phyloP scores from a whole-genome alignment of 1,140 invertebrate species.

The Drosophila persimilis region DNA sequence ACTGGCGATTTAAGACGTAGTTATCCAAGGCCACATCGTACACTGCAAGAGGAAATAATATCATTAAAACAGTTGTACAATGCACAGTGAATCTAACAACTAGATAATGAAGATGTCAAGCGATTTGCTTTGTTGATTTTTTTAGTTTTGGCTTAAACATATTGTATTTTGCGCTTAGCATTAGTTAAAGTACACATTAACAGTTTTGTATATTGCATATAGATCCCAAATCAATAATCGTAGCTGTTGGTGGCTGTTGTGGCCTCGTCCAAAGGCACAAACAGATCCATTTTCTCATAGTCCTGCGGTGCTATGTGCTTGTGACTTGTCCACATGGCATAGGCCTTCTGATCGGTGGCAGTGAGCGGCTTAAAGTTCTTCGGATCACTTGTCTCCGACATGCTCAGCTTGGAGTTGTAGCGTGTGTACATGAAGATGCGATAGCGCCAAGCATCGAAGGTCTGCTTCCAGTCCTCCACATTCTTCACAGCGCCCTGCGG shows the following conservation, averaged over 20 bases:
- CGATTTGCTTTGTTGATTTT: neutral
- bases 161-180: slow-evolving; percentile 72
- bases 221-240: slow-evolving; percentile 57
- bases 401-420: slow-evolving; percentile 77
- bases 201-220: slow-evolving; percentile 46
- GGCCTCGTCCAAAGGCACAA: slow-evolving; percentile 65
- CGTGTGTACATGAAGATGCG: slow-evolving; percentile 81
- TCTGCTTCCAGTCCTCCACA: slow-evolving; percentile 80
- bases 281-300: slow-evolving; percentile 78
- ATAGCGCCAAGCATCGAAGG: slow-evolving; percentile 79
- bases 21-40: slow-evolving; percentile 60
- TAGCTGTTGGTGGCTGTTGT: slow-evolving; percentile 66
- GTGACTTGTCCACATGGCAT: slow-evolving; percentile 81
- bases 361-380: slow-evolving; percentile 79
- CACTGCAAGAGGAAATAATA: slow-evolving; percentile 42
- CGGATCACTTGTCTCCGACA: slow-evolving; percentile 72
- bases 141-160: slow-evolving; percentile 54
- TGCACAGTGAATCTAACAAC: slow-evolving; percentile 1
- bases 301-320: slow-evolving; percentile 72
- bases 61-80: neutral
- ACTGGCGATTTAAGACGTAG: slow-evolving; percentile 65
- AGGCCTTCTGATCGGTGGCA: slow-evolving; percentile 76
- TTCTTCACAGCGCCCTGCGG: slow-evolving; percentile 79
- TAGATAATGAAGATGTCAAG: slow-evolving; percentile 14
- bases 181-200: slow-evolving; percentile 74